Evolutionary conservation across 2,888 invertebrate species (phyloP).

Genomic region (Lamellibrachia satsuma): DNA sequence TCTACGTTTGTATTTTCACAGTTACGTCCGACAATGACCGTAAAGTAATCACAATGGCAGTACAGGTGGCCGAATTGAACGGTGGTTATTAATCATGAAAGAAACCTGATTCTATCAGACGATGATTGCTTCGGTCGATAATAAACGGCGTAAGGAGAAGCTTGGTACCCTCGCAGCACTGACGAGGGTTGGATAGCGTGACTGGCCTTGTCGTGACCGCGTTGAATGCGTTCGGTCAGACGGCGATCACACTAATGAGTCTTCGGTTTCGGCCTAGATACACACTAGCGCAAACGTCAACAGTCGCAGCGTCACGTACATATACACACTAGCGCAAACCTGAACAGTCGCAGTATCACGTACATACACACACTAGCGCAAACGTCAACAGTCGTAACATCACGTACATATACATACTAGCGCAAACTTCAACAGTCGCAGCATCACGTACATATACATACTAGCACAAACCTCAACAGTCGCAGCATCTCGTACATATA

Average conservation of each 20-base stretch:
- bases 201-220: neutral
- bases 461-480: too few species aligned
- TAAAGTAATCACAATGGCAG: neutral
- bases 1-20: too few species aligned
- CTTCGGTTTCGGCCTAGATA: constrained; percentile 2
- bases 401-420: too few species aligned
- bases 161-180: neutral
- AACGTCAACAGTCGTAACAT: too few species aligned
- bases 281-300: neutral
- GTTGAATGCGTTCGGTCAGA: neutral
- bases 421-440: too few species aligned
- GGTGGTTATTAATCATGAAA: neutral
- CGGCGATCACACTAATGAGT: neutral
- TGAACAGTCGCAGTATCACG: too few species aligned
- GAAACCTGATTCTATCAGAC: neutral
- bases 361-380: too few species aligned
- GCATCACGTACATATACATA: too few species aligned
- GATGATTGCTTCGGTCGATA: neutral
- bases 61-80: neutral
- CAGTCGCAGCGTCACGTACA: neutral
- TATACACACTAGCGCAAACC: neutral
- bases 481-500: too few species aligned
- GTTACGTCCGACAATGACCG: neutral
- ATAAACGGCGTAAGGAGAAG: neutral
- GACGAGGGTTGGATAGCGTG: neutral